phyloP scores from a whole-genome alignment of 2,113 vertebrate genomes.

The Ictalurus punctatus region DNA sequence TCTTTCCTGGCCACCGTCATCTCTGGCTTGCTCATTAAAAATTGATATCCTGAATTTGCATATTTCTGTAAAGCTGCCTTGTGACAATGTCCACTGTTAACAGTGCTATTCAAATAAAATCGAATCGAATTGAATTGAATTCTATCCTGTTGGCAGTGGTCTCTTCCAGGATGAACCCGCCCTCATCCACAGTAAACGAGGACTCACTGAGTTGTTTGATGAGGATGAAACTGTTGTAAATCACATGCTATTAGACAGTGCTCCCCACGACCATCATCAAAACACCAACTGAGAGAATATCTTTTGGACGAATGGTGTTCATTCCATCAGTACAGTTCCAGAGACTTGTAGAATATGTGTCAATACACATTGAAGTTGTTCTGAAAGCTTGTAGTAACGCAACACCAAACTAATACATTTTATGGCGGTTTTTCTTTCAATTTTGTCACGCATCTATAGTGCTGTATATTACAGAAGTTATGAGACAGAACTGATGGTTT shows the following conservation, averaged over 20 bases:
- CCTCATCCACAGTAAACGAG: neutral
- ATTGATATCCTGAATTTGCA: too few relatives aligned
- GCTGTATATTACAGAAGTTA: neutral
- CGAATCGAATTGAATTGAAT: too few relatives aligned
- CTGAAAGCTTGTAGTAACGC: neutral
- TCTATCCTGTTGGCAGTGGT: neutral
- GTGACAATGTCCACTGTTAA: too few relatives aligned
- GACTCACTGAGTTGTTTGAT: neutral
- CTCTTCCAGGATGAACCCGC: neutral
- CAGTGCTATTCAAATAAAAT: too few relatives aligned
- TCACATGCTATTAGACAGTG: neutral
- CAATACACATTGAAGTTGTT: neutral
- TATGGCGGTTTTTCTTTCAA: too few relatives aligned
- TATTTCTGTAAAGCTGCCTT: too few relatives aligned
- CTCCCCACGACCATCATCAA: neutral
- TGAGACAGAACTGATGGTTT: neutral
- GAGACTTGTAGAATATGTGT: neutral
- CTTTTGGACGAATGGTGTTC: neutral
- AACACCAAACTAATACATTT: neutral
- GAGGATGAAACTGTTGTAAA: too few relatives aligned
- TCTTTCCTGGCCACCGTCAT: too few relatives aligned
- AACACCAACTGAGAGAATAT: neutral
- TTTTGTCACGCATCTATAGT: neutral
- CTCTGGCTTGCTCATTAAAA: too few relatives aligned
- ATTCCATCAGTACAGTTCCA: neutral